Base-by-base conservation (phyloP, 1,140 invertebrate species). In the Drosophila ironensis region DNA sequence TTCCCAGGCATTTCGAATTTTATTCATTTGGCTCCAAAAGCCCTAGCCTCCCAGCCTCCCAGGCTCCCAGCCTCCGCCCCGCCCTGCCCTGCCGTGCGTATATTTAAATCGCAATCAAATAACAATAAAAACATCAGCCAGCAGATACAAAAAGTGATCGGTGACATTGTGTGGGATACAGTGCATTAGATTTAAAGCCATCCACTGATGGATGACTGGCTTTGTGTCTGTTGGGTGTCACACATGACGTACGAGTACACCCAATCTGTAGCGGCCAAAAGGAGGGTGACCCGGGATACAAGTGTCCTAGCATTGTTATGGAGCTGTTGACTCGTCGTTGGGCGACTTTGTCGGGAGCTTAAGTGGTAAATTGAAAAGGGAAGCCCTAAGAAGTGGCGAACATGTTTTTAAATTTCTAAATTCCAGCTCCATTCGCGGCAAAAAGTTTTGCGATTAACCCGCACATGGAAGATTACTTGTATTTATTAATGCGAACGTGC, bases 401-500 rank as follows among this genome's bases (percentile, higher is more conserved):
- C n/a, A n/a, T n/a, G n/a, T n/a, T n/a, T n/a, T n/a, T n/a, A n/a
- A n/a, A n/a, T n/a, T n/a, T n/a, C n/a, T n/a, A n/a, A n/a, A n/a
- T n/a, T n/a, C n/a, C n/a, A n/a, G n/a, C n/a, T n/a, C n/a, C n/a
- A n/a, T n/a, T n/a, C n/a, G n/a, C n/a, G n/a, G 53, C 9, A 20
- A 53, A 66, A 54, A 40, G 41, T n/a, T n/a, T n/a, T n/a, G n/a
- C n/a, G n/a, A n/a, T n/a, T n/a, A n/a, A n/a, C n/a, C n/a, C n/a
- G n/a, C n/a, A n/a, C n/a, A n/a, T n/a, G n/a, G n/a, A n/a, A n/a
- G 40, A 54, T 67, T 67, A 64, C 20, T 52, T 70, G 40, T 71
- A 71, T 52, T 56, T 41, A 68, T 75, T 75, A 63, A 60, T 51
- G 35, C 47, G 57, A 53, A 78, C 75, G 66, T 81, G 71, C 53